Base-by-base conservation (phyloP, 2,113 vertebrate species). In the Kryptolebias marmoratus region DNA sequence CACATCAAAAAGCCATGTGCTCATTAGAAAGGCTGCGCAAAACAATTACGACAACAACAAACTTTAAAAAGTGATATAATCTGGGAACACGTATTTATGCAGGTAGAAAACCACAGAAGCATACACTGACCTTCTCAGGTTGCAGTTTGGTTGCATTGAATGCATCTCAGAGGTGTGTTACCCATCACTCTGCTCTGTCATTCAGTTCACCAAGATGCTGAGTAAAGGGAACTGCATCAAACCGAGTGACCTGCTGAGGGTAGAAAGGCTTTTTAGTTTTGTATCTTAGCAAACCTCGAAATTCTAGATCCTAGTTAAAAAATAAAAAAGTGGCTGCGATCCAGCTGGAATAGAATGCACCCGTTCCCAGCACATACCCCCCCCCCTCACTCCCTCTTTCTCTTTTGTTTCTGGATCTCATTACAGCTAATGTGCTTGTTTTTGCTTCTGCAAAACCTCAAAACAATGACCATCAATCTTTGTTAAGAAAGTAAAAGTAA, bases 321-420 rank as follows among this genome's bases (percentile, higher is more conserved):
- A 80, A 68, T 45, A 66, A 39, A 68, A 69, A 11, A 58, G 64
- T 73, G 72, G 80, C 76, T 8, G 2, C 1, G 2, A 42, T 80
- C 84, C 81, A 87, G 61, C 58, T 73, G 77, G 70, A 80, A 74
- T 39, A 75, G 39, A 77, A 78, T 50, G 30, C 47, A 30, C 32
- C 73, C 7, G 1, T 39, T 75, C 61, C 49, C 39, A 68, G 48
- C 68, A 63, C 55, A 50, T 58, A n/a, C 14, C 27, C 55, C 13
- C n/a, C 28, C 11, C 36, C 49, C 8, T 31, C 27, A 58, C 64
- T 50, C 63, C 44, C 47, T 42, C 12, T 22, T 65, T 30, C 27
- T 39, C 53, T 68, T 44, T 61, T 9, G 36, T 81, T 77, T 86
- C 77, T 86, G 85, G 61, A 83, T 83, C 80, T 87, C 78, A 80